These are phyloP conservation scores for Coturnix japonica DNA, from an alignment of 2,113 vertebrate genomes.

Conservation along the genomic window DNA sequence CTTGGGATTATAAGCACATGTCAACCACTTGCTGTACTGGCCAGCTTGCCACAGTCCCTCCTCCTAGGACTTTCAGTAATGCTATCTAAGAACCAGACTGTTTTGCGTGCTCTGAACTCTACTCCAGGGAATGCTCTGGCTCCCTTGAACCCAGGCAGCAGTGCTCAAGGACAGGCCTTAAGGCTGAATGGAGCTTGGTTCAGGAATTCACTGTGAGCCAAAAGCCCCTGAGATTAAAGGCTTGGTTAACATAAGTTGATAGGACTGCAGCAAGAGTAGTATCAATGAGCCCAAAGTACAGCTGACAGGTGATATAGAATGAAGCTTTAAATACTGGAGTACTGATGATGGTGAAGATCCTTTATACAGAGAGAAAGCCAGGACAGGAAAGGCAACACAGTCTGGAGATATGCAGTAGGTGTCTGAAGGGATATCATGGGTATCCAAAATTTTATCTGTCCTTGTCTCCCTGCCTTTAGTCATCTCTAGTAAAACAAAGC, in stretches of 20 bases:
- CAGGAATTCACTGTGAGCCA: neutral
- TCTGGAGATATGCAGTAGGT: neutral
- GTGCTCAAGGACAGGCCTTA: neutral
- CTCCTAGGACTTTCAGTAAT: neutral
- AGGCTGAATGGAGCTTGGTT: neutral
- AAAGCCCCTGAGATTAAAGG: neutral
- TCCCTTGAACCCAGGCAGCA: neutral
- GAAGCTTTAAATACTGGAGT: neutral
- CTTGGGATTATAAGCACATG: neutral
- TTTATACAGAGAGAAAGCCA: neutral
- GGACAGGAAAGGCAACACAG: neutral
- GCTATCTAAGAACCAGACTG: neutral
- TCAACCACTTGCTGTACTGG: fast-evolving
- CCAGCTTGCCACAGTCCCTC: neutral
- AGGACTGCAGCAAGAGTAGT: neutral
- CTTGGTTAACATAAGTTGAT: neutral
- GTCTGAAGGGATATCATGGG: neutral
- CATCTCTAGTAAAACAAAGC: neutral
- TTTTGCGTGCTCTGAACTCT: too few species aligned
- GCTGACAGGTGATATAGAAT: neutral
- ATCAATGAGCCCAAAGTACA: neutral
- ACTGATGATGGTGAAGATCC: neutral
- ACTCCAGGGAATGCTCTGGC: neutral
- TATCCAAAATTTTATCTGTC: neutral
- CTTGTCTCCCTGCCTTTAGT: neutral